These are phyloP conservation scores for Vipera latastei DNA, from an alignment of 2,797 vertebrate species.

Conservation along the genomic window DNA sequence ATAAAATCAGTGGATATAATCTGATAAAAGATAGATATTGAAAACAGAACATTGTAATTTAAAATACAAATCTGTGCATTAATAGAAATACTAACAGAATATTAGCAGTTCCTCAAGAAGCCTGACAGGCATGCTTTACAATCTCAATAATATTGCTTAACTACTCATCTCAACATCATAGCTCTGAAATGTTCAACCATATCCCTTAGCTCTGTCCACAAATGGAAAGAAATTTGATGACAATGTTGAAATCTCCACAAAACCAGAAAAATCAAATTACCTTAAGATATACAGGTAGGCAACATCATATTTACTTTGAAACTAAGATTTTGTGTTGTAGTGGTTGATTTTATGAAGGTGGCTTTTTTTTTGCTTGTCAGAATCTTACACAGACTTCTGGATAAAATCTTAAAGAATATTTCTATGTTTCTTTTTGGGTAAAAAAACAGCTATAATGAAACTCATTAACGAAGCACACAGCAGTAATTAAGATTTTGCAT, in stretches of 20 bases:
- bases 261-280: not conserved
- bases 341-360: slow-evolving; percentile 15
- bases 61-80: not conserved
- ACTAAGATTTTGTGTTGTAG: not conserved
- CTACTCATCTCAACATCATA: not conserved
- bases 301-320: not conserved
- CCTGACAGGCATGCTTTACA: not conserved
- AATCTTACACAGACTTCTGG: not conserved
- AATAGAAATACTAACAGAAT: not conserved
- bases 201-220: not conserved
- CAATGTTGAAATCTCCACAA: not conserved
- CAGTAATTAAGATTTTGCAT: slow-evolving; percentile 12
- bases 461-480: slow-evolving; percentile 1
- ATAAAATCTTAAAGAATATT: slow-evolving; percentile 15
- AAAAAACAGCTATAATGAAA: not conserved
- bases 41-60: not conserved
- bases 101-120: not conserved
- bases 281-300: not conserved
- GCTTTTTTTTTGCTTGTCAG: not conserved
- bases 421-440: not conserved
- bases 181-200: not conserved
- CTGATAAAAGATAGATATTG: not conserved
- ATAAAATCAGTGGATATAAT: not conserved
- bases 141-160: not conserved
- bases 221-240: not conserved